Base-by-base conservation (phyloP, 1,140 invertebrate genomes). In the Bombus haemorrhoidalis region DNA sequence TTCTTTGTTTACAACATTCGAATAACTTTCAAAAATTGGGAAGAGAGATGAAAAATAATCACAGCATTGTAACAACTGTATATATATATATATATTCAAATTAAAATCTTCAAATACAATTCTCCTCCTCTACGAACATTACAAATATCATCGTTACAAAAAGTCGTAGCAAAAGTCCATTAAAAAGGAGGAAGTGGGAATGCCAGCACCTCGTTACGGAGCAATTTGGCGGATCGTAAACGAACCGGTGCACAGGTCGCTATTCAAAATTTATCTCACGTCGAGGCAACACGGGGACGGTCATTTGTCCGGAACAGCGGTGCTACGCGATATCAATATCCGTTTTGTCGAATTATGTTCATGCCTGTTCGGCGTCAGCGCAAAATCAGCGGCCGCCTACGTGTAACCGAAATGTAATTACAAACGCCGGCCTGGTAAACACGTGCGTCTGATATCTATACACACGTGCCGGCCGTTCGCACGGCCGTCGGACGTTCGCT, bases 331-430 rank as follows among this genome's bases (percentile, higher is more conserved):
- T 85, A 85, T 81, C 83, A 81, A 85, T 85, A 85, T 85, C 76
- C 66, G 83, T 85, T 85, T 79, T 68, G 83, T 85, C 83, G 76
- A 85, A 85, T 79, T 85, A 85, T 85, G 83, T 85, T 85, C 47
- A 79, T 72, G 83, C 47, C 75, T 79, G 76, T 85, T 80, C 73
- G 43, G 73, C 73, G 81, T 68, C 76, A 85, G 72, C 68, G 83
- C 22, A 78, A 85, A 85, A 81, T 85, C 77, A 81, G 78, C 69
- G 59, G 37, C 77, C 34, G 34, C 39, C 53, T 47, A 81, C 59
- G 75, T 79, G 71, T 81, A 81, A 85, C 83, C 83, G 78, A 81
- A 85, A 85, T 68, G 83, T 85, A 85, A 85, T 85, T 85, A 81
- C 78, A 74, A 81, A 81, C 78, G 79, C 34, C 28, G 32, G 15